Evolutionary conservation across 2,113 vertebrate genomes (phyloP).

Genomic region (Mus spicilegus): DNA sequence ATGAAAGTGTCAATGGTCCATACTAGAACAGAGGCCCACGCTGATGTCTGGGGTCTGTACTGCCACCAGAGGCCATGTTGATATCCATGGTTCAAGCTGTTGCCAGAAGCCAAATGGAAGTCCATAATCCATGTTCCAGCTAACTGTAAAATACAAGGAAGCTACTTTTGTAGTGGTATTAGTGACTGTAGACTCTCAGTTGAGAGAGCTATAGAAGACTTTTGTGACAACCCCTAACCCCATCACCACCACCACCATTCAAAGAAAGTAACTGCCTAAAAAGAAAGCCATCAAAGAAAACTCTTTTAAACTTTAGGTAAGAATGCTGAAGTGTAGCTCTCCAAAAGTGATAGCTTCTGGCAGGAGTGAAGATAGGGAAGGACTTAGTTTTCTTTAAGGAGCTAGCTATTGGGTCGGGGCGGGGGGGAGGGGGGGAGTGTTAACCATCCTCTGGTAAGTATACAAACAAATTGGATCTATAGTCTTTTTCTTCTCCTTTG

Average conservation of each 20-base stretch:
- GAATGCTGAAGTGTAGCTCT: background rate
- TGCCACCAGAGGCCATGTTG: background rate
- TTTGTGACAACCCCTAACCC: background rate
- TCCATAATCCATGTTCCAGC: background rate
- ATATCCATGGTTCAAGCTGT: background rate
- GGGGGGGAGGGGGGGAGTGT: fast-evolving
- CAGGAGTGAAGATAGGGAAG: background rate
- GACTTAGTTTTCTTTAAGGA: background rate
- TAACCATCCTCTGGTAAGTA: background rate
- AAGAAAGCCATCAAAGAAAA: background rate
- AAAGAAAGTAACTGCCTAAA: background rate
- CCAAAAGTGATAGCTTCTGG: background rate
- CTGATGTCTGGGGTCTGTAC: background rate
- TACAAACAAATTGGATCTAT: background rate
- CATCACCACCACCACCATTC: background rate
- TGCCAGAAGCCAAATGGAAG: background rate
- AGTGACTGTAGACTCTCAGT: background rate
- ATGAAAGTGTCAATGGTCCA: background rate
- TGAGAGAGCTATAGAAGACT: background rate
- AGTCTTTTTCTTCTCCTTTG: background rate
- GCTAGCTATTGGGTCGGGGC: background rate
- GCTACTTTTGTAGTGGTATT: background rate
- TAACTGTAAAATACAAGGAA: background rate
- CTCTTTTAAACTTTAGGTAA: background rate
- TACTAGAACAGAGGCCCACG: background rate